Conservation (phyloP, 1,140 invertebrate genomes). For the Brachionus plicatilis region DNA sequence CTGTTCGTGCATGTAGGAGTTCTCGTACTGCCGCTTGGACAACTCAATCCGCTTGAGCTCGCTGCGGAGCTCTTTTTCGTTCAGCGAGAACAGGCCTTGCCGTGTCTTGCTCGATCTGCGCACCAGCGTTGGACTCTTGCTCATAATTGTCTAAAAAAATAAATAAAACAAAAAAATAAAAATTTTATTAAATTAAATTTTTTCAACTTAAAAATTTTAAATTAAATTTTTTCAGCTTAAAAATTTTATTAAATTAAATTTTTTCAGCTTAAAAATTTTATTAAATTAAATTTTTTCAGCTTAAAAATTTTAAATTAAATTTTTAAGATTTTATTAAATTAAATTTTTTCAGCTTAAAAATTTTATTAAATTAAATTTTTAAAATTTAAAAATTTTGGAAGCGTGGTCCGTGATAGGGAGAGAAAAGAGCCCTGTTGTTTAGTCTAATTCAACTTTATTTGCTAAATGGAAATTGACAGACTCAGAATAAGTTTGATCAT, state of each 20-base stretch:
- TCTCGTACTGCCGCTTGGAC: not conserved
- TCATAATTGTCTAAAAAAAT: not conserved
- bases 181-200: not conserved
- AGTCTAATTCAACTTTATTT: not conserved
- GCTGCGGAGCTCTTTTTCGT: not conserved
- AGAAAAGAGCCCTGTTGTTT: not conserved
- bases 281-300: too few relatives aligned
- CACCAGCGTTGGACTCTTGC: not conserved
- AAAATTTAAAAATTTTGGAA: not conserved
- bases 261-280: too few relatives aligned
- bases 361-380: not conserved
- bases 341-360: too few relatives aligned
- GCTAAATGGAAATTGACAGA: not conserved
- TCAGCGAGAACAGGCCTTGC: not conserved
- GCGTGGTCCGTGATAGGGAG: too few relatives aligned
- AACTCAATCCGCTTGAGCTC: constrained; percentile 2
- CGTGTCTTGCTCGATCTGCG: not conserved
- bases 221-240: too few relatives aligned
- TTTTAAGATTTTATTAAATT: too few relatives aligned
- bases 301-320: too few relatives aligned
- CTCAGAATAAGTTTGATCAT: not conserved
- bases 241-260: too few relatives aligned
- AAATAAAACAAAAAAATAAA: not conserved
- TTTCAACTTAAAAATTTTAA: not conserved
- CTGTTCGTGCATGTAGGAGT: not conserved